Percentiles rank a stretch among this genome's conserved stretches.
Evolutionary conservation across 64 coral and sea anemone genomes (phyloP).

Genomic region (Dendronephthya gigantea): DNA sequence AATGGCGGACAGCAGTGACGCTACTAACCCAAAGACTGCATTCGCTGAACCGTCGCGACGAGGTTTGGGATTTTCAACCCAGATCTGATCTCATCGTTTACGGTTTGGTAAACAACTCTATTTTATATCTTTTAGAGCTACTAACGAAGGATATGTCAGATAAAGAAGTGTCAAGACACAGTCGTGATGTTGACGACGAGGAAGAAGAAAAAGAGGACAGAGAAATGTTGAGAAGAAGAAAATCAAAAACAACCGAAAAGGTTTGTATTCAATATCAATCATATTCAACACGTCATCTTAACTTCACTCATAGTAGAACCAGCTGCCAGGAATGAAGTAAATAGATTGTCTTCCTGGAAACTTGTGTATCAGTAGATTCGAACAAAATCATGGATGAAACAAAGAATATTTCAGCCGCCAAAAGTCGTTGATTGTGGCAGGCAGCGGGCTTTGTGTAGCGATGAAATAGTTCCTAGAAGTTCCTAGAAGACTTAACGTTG

Average conservation of each 20-base stretch:
- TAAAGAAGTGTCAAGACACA: not conserved
- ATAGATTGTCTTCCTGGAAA: no score
- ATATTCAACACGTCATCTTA: not conserved
- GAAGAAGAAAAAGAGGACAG: conserved; percentile 26
- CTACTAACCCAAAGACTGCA: conserved; percentile 27
- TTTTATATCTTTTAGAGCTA: not conserved
- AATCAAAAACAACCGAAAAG: not conserved
- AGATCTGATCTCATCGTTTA: no score
- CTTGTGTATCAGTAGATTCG: no score
- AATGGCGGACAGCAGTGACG: not conserved
- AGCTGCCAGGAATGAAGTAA: no score
- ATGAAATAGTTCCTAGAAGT: no score
- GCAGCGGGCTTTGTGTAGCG: no score
- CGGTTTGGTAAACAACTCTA: no score
- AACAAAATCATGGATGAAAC: no score
- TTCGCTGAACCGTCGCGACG: not conserved
- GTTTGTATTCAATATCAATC: not conserved
- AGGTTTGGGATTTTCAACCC: not conserved
- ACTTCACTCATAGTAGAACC: not conserved
- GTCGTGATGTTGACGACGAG: conserved; percentile 15
- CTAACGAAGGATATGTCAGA: not conserved
- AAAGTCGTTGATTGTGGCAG: no score
- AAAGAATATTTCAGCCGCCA: no score
- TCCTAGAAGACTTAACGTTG: no score
- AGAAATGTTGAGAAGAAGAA: conserved; percentile 28